Conservation (phyloP, 2,888 invertebrate genomes). For the Limnephilus marmoratus region DNA sequence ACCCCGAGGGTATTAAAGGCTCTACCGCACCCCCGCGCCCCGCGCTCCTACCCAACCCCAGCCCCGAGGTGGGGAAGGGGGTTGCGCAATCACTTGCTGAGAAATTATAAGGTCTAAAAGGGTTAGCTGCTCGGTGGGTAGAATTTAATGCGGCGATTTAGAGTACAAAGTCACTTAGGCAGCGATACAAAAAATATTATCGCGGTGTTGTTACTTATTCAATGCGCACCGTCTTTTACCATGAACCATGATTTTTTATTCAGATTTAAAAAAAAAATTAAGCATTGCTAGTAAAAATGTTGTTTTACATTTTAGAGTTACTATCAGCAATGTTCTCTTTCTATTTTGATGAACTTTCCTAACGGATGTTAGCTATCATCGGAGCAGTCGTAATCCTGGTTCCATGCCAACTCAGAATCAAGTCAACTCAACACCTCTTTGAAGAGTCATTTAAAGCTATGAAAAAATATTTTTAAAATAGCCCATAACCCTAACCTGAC, state of each 20-base stretch:
- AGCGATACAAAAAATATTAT: not conserved
- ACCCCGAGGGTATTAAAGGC: conserved; percentile 65
- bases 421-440: no score
- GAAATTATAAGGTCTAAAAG: conserved; percentile 61
- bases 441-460: no score
- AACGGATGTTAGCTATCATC: not conserved
- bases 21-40: conserved; percentile 56
- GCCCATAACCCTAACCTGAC: no score
- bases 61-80: conserved; percentile 15
- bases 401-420: no score
- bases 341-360: not conserved
- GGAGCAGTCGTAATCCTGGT: not conserved
- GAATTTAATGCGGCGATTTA: conserved; percentile 37
- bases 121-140: conserved; percentile 33
- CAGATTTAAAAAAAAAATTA: not conserved
- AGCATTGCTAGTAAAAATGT: no score
- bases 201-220: not conserved
- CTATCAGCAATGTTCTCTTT: not conserved
- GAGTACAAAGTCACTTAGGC: conserved; percentile 27
- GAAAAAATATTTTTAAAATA: no score
- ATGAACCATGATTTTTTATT: not conserved
- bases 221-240: not conserved
- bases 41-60: conserved; percentile 22
- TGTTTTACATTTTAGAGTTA: no score
- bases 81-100: conserved; percentile 61